phyloP scores from a whole-genome alignment of 2,113 vertebrate genomes.

The Symphodus melops region DNA sequence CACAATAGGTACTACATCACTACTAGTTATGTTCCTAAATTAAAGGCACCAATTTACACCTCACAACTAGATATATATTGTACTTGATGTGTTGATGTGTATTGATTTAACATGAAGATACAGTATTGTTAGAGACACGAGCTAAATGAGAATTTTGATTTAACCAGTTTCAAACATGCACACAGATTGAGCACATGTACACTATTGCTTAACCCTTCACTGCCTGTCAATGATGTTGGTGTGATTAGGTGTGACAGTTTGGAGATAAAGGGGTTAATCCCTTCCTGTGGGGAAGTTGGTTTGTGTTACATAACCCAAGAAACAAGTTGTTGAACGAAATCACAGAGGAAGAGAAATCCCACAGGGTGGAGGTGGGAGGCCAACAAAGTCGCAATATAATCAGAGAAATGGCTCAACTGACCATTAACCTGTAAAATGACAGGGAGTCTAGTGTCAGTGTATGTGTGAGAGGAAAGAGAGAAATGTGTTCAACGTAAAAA shows the following conservation, averaged over 20 bases:
- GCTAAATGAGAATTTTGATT: background rate
- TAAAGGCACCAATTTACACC: background rate
- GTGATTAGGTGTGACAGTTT: conserved; percentile 60
- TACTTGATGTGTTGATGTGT: background rate
- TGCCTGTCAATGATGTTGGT: conserved; percentile 35
- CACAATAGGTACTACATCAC: background rate
- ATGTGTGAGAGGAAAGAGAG: no score
- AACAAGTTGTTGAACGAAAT: conserved; percentile 31
- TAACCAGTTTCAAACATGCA: background rate
- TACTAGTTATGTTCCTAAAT: background rate
- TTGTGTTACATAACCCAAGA: conserved; percentile 50
- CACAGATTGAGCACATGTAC: background rate
- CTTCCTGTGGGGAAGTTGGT: conserved; percentile 34
- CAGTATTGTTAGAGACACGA: background rate
- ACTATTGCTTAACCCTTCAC: background rate
- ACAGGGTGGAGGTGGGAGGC: background rate
- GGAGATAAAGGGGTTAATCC: conserved; percentile 68
- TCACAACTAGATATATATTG: background rate
- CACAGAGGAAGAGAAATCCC: conserved; percentile 4
- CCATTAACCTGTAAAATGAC: background rate
- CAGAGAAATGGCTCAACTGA: background rate
- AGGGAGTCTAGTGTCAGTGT: no score
- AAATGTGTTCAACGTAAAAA: no score
- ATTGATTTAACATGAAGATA: background rate
- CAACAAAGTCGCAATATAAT: background rate